Conservation (phyloP, 2,888 invertebrate genomes). For the Lordiphosa fenestrarum region DNA sequence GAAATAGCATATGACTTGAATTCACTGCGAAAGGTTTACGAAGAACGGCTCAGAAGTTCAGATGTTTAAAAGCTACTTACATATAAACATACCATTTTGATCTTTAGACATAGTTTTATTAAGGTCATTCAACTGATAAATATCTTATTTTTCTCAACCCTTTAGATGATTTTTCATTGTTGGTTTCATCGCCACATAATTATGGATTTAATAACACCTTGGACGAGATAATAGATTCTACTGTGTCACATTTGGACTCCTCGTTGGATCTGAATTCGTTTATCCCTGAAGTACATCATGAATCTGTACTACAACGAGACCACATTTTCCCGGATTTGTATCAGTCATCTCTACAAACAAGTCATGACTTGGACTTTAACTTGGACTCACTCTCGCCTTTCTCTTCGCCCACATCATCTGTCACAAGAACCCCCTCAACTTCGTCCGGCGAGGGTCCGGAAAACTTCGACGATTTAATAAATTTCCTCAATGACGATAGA, state of each 20-base stretch:
- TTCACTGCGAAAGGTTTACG: too few relatives aligned
- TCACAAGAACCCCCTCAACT: conserved; percentile 36
- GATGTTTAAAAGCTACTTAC: too few relatives aligned
- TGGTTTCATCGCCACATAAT: conserved; percentile 60
- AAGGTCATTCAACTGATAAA: too few relatives aligned
- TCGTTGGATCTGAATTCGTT: conserved; percentile 59
- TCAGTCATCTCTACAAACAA: conserved; percentile 19
- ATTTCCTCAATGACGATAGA: conserved; percentile 65
- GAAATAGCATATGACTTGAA: too few relatives aligned
- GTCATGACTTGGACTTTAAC: conserved; percentile 40
- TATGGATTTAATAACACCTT: conserved; percentile 67
- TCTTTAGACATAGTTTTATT: too few relatives aligned
- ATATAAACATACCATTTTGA: too few relatives aligned
- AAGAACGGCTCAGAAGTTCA: too few relatives aligned
- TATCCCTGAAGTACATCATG: conserved; percentile 29
- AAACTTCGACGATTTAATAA: conserved; percentile 74
- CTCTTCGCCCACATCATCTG: conserved; percentile 40
- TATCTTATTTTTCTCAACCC: conserved; percentile 3
- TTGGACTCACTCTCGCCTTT: conserved; percentile 43
- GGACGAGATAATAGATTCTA: conserved; percentile 73
- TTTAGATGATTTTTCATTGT: conserved; percentile 70
- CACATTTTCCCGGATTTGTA: conserved; percentile 40
- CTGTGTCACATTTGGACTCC: conserved; percentile 66
- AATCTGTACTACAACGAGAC: conserved; percentile 25
- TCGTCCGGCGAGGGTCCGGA: conserved; percentile 34